These are phyloP conservation scores for Chrysolina haemoptera DNA, from an alignment of 2,888 invertebrate species.

Conservation along the genomic window DNA sequence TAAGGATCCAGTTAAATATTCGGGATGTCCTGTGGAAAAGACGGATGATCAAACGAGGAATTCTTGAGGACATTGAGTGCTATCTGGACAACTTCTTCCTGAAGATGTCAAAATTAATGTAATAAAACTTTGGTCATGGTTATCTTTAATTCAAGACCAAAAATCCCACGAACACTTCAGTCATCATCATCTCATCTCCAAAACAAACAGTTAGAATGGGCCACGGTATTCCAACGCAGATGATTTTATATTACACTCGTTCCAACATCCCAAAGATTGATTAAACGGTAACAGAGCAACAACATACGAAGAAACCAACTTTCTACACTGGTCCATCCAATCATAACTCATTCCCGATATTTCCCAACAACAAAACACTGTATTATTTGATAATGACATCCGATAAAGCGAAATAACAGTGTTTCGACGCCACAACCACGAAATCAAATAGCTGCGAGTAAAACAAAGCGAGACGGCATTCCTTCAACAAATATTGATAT, in stretches of 20 bases:
- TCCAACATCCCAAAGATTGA: background rate
- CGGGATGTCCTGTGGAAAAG: too few species aligned
- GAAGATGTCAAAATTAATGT: too few species aligned
- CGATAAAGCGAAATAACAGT: conserved; percentile 16
- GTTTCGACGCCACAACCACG: conserved; percentile 13
- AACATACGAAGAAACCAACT: background rate
- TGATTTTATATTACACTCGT: too few species aligned
- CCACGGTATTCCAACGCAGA: too few species aligned
- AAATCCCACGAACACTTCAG: too few species aligned
- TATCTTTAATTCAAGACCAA: too few species aligned
- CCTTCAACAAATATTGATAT: conserved; percentile 58
- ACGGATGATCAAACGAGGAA: too few species aligned
- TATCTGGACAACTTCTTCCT: too few species aligned
- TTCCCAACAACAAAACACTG: conserved; percentile 8
- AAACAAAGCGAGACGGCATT: conserved; percentile 48
- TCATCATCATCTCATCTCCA: background rate
- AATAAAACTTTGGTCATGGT: too few species aligned
- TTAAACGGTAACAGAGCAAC: background rate
- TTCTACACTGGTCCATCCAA: background rate
- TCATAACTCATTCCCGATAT: conserved; percentile 12
- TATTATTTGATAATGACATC: conserved; percentile 15
- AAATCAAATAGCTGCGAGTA: conserved; percentile 33
- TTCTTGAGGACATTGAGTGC: too few species aligned
- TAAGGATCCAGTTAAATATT: too few species aligned
- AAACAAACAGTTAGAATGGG: background rate